A percentile compares a stretch with the other conserved stretches of the same genome.
Evolutionary conservation across 2,797 vertebrate genomes (phyloP).

Genomic region (Taenioides sp.): DNA sequence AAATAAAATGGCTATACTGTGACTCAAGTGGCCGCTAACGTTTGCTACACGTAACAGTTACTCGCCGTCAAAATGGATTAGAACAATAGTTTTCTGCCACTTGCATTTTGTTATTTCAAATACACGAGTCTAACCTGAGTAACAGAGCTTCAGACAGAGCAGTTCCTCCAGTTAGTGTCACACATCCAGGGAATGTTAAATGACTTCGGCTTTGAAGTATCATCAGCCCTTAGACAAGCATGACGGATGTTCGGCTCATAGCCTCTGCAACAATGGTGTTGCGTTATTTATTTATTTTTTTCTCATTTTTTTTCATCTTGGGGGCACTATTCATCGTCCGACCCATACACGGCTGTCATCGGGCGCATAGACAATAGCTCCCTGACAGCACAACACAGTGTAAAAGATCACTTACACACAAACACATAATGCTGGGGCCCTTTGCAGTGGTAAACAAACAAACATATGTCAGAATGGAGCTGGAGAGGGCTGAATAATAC

Average conservation of each 20-base stretch:
- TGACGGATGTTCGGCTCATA: slow-evolving; percentile 65
- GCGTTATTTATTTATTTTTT: slow-evolving; percentile 64
- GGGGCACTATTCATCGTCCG: slow-evolving; percentile 65
- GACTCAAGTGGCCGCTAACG: too few species aligned
- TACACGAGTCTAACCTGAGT: too few species aligned
- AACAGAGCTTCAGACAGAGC: too few species aligned
- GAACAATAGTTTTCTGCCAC: too few species aligned
- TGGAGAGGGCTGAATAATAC: background rate
- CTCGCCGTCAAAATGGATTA: too few species aligned
- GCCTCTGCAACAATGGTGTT: slow-evolving; percentile 62
- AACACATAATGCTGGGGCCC: slow-evolving; percentile 10
- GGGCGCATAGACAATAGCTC: slow-evolving; percentile 63
- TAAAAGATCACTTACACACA: slow-evolving; percentile 60
- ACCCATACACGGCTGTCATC: slow-evolving; percentile 55
- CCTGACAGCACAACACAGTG: slow-evolving; percentile 63
- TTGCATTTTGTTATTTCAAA: too few species aligned
- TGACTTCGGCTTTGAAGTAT: too few species aligned
- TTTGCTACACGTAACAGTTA: too few species aligned
- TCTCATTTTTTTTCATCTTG: slow-evolving; percentile 55
- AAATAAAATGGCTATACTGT: too few species aligned
- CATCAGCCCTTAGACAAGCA: slow-evolving; percentile 25
- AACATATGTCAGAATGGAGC: background rate
- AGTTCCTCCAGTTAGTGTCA: too few species aligned
- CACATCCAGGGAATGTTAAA: too few species aligned
- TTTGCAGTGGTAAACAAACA: slow-evolving; percentile 8